A percentile compares a stretch with the other conserved stretches of the same genome.
Evolutionary conservation across 1,140 invertebrate genomes (phyloP).

Genomic region (Marisa cornuarietis): DNA sequence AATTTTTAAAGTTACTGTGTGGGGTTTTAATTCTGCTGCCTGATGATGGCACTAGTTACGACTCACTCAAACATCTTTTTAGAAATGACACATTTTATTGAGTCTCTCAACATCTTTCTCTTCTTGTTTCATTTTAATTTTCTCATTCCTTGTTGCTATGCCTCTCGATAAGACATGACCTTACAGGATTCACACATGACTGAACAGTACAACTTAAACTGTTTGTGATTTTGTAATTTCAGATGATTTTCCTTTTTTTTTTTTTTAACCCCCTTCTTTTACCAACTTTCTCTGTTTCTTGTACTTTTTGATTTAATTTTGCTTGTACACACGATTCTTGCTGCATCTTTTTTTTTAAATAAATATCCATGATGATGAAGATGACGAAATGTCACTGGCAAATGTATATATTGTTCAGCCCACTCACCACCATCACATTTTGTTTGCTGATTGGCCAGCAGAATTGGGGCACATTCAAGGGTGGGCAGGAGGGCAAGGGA

Average conservation of each 20-base stretch:
- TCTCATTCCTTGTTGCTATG: too few relatives aligned
- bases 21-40: too few relatives aligned
- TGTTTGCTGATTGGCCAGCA: background rate
- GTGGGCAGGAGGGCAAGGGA: conserved; percentile 1
- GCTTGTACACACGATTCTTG: background rate
- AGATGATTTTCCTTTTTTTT: background rate
- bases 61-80: too few relatives aligned
- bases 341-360: background rate
- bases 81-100: too few relatives aligned
- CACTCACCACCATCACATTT: background rate
- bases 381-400: background rate
- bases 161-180: too few relatives aligned
- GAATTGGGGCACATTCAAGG: background rate
- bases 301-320: background rate
- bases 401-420: conserved; percentile 2
- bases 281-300: background rate
- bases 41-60: too few relatives aligned
- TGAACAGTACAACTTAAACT: too few relatives aligned
- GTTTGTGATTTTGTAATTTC: background rate
- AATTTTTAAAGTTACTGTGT: too few relatives aligned
- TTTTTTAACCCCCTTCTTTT: background rate
- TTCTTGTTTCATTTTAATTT: too few relatives aligned
- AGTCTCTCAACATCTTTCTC: too few relatives aligned
- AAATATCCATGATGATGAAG: background rate
- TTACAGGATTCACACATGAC: too few relatives aligned